Conservation (phyloP, 2,113 vertebrate species). For the Hypocryptadius cinnamomeus region DNA sequence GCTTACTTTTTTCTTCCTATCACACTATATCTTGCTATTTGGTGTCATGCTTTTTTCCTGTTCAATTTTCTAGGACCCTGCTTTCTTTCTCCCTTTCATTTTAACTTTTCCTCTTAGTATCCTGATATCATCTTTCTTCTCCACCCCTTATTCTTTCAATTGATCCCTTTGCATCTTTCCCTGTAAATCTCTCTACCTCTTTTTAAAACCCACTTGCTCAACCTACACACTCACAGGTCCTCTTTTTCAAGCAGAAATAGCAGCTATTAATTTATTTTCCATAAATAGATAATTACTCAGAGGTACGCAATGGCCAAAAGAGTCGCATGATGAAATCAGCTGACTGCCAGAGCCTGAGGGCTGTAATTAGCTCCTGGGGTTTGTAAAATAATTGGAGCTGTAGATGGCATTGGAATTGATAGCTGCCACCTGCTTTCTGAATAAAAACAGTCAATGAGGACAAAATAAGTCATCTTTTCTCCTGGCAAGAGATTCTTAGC, state of each 20-base stretch:
- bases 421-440: slow-evolving; percentile 62
- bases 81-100: not conserved
- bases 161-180: not conserved
- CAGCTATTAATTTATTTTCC: slow-evolving; percentile 63
- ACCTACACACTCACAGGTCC: not conserved
- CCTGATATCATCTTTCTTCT: not conserved
- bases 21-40: not conserved
- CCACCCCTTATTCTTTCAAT: not conserved
- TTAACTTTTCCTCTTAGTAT: not conserved
- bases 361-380: slow-evolving; percentile 63
- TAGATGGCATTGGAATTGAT: slow-evolving; percentile 57
- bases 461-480: slow-evolving; percentile 31
- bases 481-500: not conserved
- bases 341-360: slow-evolving; percentile 49
- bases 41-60: not conserved
- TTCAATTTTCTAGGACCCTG: not conserved
- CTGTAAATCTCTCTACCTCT: not conserved
- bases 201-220: not conserved
- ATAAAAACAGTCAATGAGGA: slow-evolving; percentile 49
- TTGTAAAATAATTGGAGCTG: slow-evolving; percentile 56
- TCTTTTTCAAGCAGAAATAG: slow-evolving; percentile 33
- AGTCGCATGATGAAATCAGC: slow-evolving; percentile 48
- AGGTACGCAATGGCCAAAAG: slow-evolving; percentile 19
- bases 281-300: slow-evolving; percentile 68
- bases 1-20: not conserved